Evolutionary conservation across 2,888 invertebrate genomes (phyloP).

Genomic region (Synergus japonicus): DNA sequence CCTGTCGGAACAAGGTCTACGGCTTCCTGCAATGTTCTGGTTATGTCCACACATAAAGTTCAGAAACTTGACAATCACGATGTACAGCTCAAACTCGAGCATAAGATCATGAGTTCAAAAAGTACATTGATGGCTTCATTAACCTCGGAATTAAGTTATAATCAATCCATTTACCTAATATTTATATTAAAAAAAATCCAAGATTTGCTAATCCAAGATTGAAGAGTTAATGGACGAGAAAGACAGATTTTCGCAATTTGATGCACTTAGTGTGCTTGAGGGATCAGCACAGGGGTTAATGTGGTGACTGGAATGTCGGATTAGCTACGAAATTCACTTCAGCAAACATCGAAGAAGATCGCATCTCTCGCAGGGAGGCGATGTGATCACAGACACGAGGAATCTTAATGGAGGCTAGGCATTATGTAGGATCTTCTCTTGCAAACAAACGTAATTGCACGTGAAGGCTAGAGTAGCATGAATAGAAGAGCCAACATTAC

Average conservation of each 20-base stretch:
- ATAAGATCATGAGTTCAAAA: constrained; percentile 24
- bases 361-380: constrained; percentile 62
- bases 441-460: constrained; percentile 69
- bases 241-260: no score
- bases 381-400: constrained; percentile 59
- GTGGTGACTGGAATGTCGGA: constrained; percentile 1
- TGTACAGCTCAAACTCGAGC: constrained; percentile 7
- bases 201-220: no score
- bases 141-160: no score
- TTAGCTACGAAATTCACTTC: constrained; percentile 14
- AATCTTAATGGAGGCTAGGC: constrained; percentile 68
- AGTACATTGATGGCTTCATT: neutral
- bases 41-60: constrained; percentile 27
- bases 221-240: no score
- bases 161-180: no score
- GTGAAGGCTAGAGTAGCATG: constrained; percentile 47
- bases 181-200: no score
- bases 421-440: constrained; percentile 56
- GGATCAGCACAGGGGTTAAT: no score
- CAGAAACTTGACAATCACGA: constrained; percentile 28
- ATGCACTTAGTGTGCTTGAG: no score
- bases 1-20: constrained; percentile 60
- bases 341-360: constrained; percentile 57
- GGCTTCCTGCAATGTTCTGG: constrained; percentile 47
- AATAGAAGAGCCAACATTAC: neutral